These are phyloP conservation scores for Malurus leucopterus DNA, from an alignment of 2,797 vertebrate genomes.

Conservation along the genomic window DNA sequence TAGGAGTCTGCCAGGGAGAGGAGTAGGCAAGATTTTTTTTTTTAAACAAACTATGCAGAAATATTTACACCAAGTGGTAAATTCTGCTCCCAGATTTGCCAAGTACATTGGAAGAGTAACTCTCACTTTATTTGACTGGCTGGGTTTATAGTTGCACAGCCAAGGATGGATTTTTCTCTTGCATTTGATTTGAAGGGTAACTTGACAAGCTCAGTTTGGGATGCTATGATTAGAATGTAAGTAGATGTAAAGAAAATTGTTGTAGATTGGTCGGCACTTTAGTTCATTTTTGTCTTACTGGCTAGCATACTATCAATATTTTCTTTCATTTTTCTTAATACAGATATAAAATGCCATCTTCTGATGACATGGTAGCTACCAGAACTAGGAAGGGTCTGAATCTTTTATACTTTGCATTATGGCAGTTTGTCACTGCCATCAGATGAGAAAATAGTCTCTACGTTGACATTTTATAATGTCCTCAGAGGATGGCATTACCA, in stretches of 20 bases:
- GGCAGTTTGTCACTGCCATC: neutral
- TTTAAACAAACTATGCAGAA: conserved; percentile 37
- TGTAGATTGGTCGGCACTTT: neutral
- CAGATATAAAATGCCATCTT: neutral
- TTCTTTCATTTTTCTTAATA: conserved; percentile 1
- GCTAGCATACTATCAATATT: neutral
- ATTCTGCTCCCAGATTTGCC: conserved; percentile 40
- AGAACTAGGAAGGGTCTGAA: neutral
- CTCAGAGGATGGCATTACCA: neutral
- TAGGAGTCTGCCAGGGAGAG: conserved; percentile 43
- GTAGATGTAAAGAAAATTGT: neutral
- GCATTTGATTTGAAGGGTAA: conserved; percentile 23
- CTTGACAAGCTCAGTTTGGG: conserved; percentile 2
- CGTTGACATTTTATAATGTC: neutral
- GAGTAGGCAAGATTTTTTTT: conserved; percentile 6
- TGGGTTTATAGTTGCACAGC: conserved; percentile 16
- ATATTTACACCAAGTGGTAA: conserved; percentile 46
- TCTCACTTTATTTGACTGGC: conserved; percentile 11
- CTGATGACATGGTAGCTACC: neutral
- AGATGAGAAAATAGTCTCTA: conserved; percentile 5
- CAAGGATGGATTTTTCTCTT: conserved; percentile 9
- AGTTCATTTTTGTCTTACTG: neutral
- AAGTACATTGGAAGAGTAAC: conserved; percentile 30
- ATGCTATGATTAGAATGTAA: neutral
- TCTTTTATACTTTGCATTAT: neutral